phyloP scores from a whole-genome alignment of 2,888 invertebrate species.

The Hemistola chrysoprasaria region DNA sequence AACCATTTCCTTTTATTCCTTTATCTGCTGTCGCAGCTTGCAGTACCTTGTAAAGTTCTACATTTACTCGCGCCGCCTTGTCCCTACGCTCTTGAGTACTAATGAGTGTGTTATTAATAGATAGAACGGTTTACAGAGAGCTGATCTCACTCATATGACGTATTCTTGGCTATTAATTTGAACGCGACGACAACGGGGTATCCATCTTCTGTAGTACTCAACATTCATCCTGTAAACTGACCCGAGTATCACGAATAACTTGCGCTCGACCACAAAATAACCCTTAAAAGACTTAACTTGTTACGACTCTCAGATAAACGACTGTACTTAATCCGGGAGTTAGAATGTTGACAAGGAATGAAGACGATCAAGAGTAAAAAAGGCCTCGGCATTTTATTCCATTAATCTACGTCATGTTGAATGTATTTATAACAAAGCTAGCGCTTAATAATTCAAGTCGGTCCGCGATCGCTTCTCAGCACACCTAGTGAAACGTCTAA shows the following conservation, averaged over 20 bases:
- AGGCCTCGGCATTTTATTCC: constrained; percentile 62
- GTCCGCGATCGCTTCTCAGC: constrained; percentile 58
- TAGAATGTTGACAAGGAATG: constrained; percentile 75
- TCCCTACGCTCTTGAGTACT: constrained; percentile 23
- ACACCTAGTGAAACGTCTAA: constrained; percentile 72
- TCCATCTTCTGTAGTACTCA: constrained; percentile 39
- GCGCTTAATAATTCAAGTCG: constrained; percentile 73
- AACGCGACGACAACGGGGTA: constrained; percentile 33
- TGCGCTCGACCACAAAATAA: constrained; percentile 58
- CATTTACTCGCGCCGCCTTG: constrained; percentile 25
- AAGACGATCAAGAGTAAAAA: constrained; percentile 70
- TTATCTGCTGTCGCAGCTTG: constrained; percentile 35
- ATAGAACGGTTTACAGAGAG: constrained; percentile 33
- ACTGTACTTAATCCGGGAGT: constrained; percentile 75
- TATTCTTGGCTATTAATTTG: constrained; percentile 44
- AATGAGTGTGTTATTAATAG: constrained; percentile 32
- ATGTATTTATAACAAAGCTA: constrained; percentile 78
- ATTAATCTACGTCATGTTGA: constrained; percentile 75
- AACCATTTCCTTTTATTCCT: constrained; percentile 56
- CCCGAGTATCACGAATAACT: constrained; percentile 56
- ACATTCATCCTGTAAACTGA: constrained; percentile 47
- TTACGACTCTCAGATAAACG: constrained; percentile 69
- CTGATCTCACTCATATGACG: constrained; percentile 42
- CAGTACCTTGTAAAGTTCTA: constrained; percentile 31
- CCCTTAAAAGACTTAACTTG: constrained; percentile 62